A percentile compares a stretch with the other conserved stretches of the same genome.
phyloP scores from a whole-genome alignment of 2,113 vertebrate genomes.

The Chelonoidis abingdonii region DNA sequence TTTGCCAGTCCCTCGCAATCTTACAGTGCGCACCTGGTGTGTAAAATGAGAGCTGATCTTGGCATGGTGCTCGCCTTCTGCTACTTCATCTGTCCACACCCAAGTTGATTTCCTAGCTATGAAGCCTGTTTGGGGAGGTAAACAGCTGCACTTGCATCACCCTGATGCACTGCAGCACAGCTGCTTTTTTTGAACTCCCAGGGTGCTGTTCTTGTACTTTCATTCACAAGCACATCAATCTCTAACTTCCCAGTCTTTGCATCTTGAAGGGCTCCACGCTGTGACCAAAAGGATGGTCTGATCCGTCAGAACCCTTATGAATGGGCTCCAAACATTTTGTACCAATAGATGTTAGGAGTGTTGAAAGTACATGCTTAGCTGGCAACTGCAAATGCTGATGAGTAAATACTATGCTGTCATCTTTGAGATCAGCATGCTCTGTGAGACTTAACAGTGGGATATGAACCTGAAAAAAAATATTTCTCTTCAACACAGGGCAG shows the following conservation, averaged over 20 bases:
- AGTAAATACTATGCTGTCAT: constrained; percentile 13
- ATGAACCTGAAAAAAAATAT: constrained; percentile 43
- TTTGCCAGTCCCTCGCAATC: neutral
- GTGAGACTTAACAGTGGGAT: constrained; percentile 13
- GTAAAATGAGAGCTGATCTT: neutral
- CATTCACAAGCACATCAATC: neutral
- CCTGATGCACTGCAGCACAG: neutral
- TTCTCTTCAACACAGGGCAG: neutral
- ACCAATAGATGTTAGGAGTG: neutral
- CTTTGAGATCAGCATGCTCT: neutral
- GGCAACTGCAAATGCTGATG: accelerated
- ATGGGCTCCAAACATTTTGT: neutral
- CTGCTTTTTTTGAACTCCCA: neutral
- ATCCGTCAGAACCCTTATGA: neutral
- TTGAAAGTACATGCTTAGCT: neutral
- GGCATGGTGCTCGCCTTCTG: neutral
- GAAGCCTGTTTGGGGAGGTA: neutral
- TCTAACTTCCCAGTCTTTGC: neutral
- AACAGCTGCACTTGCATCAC: neutral
- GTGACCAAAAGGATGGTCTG: neutral
- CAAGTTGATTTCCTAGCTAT: neutral
- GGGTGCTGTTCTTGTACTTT: neutral
- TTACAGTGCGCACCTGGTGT: neutral
- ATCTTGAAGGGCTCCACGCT: neutral
- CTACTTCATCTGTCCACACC: neutral